Conservation (phyloP, 2,113 vertebrate species). For the Dasypus novemcinctus region DNA sequence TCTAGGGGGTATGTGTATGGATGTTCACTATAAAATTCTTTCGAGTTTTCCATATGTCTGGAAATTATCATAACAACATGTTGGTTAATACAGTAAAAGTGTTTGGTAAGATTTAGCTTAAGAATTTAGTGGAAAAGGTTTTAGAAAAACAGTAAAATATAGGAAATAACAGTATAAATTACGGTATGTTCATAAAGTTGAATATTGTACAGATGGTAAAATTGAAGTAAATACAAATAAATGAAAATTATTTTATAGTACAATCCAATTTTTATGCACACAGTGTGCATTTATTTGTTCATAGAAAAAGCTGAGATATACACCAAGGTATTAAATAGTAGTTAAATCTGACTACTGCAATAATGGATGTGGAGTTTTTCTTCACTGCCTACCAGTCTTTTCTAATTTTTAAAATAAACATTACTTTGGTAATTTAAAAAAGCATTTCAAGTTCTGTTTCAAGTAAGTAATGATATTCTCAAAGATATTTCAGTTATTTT, state of each 20-base stretch:
- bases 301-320: not conserved
- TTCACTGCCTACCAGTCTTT: not conserved
- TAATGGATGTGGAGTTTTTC: not conserved
- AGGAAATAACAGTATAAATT: not conserved
- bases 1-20: not conserved
- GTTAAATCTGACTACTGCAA: not conserved
- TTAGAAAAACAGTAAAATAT: not conserved
- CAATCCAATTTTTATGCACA: not conserved
- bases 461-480: not conserved
- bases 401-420: not conserved
- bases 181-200: not conserved
- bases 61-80: not conserved
- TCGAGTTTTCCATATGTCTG: not conserved
- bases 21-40: not conserved
- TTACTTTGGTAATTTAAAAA: not conserved
- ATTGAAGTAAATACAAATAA: not conserved
- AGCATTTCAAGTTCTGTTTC: conserved; percentile 10
- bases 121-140: not conserved
- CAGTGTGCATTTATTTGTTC: not conserved
- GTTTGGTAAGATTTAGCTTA: not conserved
- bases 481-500: conserved; percentile 16
- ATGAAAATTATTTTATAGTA: not conserved
- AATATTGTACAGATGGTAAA: conserved; percentile 9
- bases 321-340: not conserved
- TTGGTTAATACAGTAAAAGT: conserved; percentile 8